Percentiles rank a stretch among this genome's conserved stretches.
Evolutionary conservation across 2,888 invertebrate genomes (phyloP).

Genomic region (Elaeidobius kamerunicus): DNA sequence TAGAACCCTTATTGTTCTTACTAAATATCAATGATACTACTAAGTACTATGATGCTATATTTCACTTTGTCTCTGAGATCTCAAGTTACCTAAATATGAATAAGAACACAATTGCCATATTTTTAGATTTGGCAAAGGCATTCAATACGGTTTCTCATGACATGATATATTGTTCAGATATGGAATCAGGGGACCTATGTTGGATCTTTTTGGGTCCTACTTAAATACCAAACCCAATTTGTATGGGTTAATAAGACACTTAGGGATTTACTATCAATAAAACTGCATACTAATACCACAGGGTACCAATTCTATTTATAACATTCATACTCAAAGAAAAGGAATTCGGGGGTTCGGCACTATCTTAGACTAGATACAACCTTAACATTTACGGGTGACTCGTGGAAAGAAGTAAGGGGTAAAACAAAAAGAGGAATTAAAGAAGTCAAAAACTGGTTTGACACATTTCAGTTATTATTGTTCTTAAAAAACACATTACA

Average conservation of each 20-base stretch:
- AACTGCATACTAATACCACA: neutral
- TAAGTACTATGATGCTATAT: neutral
- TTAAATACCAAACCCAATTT: slow-evolving; percentile 1
- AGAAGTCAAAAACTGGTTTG: slow-evolving; percentile 1
- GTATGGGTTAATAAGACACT: neutral
- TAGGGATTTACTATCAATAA: neutral
- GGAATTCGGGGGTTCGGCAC: neutral
- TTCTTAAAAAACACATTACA: slow-evolving; percentile 1
- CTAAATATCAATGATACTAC: too few relatives aligned
- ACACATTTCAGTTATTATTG: neutral
- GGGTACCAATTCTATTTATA: neutral
- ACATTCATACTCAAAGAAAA: neutral
- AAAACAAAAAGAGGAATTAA: neutral
- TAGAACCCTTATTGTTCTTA: too few relatives aligned
- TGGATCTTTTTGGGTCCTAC: neutral
- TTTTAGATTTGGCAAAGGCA: neutral
- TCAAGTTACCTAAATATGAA: neutral
- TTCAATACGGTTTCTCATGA: neutral
- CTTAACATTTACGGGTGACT: slow-evolving; percentile 4
- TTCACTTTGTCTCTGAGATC: slow-evolving; percentile 4
- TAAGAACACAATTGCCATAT: neutral
- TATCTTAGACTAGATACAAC: neutral
- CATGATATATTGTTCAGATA: slow-evolving; percentile 1
- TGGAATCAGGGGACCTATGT: slow-evolving; percentile 1
- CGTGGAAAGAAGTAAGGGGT: slow-evolving; percentile 1